phyloP scores from a whole-genome alignment of 2,797 vertebrate genomes.

The Tenualosa ilisha region DNA sequence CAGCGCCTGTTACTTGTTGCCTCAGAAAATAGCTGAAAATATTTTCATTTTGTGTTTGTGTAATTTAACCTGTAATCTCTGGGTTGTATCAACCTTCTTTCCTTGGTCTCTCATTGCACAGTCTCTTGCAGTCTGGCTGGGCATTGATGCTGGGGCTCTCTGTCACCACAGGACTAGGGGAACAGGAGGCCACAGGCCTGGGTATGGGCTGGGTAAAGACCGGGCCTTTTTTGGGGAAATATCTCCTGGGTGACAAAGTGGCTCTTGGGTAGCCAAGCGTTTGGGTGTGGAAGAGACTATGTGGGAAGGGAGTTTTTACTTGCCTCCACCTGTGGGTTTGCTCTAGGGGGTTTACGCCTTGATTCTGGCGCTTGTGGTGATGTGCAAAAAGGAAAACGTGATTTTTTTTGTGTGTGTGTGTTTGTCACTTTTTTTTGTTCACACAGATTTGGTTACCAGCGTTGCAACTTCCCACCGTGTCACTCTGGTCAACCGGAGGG shows the following conservation, averaged over 20 bases:
- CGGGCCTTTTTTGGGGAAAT: background rate
- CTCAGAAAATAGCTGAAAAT: no score
- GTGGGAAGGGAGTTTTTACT: background rate
- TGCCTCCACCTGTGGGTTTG: background rate
- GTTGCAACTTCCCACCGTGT: background rate
- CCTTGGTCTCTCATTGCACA: no score
- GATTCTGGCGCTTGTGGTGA: background rate
- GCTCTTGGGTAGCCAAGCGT: background rate
- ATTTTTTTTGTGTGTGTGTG: background rate
- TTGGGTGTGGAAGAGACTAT: background rate
- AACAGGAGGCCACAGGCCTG: background rate
- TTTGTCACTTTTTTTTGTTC: background rate
- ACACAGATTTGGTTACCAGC: background rate
- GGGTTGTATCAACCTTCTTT: no score
- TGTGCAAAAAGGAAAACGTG: background rate
- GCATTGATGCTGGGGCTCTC: background rate
- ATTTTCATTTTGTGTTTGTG: no score
- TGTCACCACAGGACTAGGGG: background rate
- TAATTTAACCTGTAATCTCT: no score
- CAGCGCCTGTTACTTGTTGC: no score
- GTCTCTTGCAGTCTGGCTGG: no score
- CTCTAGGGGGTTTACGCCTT: background rate
- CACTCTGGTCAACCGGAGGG: slow-evolving; percentile 5
- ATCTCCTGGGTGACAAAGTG: background rate
- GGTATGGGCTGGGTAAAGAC: background rate